Conservation (phyloP, 2,888 invertebrate genomes). For the Noctua pronuba region DNA sequence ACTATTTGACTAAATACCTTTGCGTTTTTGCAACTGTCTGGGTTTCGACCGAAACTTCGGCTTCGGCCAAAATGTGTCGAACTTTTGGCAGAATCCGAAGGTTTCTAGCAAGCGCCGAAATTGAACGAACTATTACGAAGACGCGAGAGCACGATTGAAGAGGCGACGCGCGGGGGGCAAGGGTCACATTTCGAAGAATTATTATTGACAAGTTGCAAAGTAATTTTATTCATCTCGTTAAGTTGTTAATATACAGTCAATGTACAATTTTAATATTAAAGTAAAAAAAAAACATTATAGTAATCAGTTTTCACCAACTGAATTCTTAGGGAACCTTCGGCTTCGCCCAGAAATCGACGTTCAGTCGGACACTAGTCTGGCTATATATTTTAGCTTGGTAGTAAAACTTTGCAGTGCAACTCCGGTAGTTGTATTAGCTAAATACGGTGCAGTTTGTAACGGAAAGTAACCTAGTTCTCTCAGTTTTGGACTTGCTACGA, state of each 20-base stretch:
- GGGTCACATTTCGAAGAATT: background rate
- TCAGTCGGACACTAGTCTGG: background rate
- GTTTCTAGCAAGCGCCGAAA: background rate
- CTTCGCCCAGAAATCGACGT: background rate
- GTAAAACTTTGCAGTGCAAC: conserved; percentile 44
- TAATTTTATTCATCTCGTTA: background rate
- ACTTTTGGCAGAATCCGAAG: background rate
- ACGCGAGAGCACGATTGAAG: background rate
- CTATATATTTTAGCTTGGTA: conserved; percentile 48
- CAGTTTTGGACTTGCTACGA: conserved; percentile 30
- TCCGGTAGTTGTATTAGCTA: conserved; percentile 61
- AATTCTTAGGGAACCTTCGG: background rate
- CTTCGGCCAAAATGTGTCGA: background rate
- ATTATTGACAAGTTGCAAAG: background rate
- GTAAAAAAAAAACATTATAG: background rate
- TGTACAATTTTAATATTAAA: background rate
- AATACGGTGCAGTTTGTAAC: conserved; percentile 61
- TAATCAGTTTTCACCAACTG: background rate
- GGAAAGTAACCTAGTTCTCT: conserved; percentile 53
- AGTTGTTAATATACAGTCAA: background rate
- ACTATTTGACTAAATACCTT: conserved; percentile 37
- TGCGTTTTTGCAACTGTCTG: conserved; percentile 37
- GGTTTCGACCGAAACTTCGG: background rate
- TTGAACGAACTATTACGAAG: background rate
- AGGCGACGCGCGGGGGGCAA: background rate